Conservation (phyloP, 2,797 vertebrate species). For the Enteromius mattozi region DNA sequence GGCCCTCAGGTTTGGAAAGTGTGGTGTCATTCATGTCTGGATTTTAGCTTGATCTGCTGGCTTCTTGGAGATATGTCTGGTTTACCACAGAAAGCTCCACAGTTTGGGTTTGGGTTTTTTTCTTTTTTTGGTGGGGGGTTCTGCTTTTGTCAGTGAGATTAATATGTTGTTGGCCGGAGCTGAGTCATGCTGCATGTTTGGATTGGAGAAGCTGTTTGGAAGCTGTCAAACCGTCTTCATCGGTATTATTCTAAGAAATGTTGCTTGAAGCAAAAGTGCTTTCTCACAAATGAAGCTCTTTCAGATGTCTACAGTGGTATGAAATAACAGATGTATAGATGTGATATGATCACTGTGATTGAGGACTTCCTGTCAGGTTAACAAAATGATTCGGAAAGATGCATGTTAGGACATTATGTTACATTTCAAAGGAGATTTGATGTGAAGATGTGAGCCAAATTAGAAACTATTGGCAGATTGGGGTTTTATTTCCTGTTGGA, state of each 20-base stretch:
- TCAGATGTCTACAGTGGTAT: constrained; percentile 44
- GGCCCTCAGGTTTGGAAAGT: constrained; percentile 64
- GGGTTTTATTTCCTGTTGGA: not conserved
- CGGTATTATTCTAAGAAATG: constrained; percentile 69
- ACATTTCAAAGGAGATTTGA: constrained; percentile 63
- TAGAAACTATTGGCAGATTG: not conserved
- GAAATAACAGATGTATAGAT: constrained; percentile 43
- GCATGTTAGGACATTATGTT: constrained; percentile 40
- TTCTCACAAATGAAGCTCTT: constrained; percentile 59
- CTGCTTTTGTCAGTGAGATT: constrained; percentile 68
- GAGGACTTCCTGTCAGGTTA: constrained; percentile 34
- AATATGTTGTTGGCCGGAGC: constrained; percentile 72
- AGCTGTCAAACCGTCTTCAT: constrained; percentile 61
- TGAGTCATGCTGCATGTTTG: constrained; percentile 68
- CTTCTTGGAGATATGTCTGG: constrained; percentile 64
- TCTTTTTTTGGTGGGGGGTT: constrained; percentile 9
- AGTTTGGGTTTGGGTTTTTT: constrained; percentile 34
- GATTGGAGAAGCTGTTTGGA: constrained; percentile 70
- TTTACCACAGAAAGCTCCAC: constrained; percentile 55
- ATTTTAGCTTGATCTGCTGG: constrained; percentile 66
- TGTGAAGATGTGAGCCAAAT: constrained; percentile 45
- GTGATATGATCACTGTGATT: constrained; percentile 35
- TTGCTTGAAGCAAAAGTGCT: constrained; percentile 66
- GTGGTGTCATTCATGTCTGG: constrained; percentile 64
- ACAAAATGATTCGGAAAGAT: constrained; percentile 38